Evolutionary conservation across 2,797 vertebrate genomes (phyloP).

Genomic region (Vultur gryphus): DNA sequence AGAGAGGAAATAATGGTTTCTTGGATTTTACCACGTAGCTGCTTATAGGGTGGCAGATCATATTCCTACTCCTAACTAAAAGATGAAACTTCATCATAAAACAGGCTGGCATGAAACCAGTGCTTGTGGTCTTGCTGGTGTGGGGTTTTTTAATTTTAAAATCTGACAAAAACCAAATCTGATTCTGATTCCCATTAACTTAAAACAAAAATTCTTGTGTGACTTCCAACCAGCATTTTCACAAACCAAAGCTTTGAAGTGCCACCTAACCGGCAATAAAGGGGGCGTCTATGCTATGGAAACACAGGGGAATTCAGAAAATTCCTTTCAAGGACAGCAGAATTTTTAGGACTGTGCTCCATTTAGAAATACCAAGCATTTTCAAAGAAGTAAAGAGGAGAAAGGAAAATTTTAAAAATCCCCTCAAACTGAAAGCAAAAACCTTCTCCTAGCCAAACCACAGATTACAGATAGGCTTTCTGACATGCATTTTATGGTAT

Average conservation of each 20-base stretch:
- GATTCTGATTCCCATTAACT: constrained; percentile 9
- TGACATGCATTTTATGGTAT: neutral
- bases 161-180: neutral
- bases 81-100: neutral
- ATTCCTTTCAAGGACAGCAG: constrained; percentile 11
- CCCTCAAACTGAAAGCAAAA: constrained; percentile 25
- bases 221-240: constrained; percentile 26
- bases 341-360: constrained; percentile 18
- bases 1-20: neutral
- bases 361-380: constrained; percentile 16
- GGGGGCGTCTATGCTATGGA: neutral
- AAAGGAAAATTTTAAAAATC: neutral
- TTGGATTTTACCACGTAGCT: neutral
- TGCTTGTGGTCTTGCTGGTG: neutral
- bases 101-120: neutral
- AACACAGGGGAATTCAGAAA: constrained; percentile 9
- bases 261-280: constrained; percentile 21
- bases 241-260: constrained; percentile 32
- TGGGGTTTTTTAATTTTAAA: neutral
- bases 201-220: constrained; percentile 9
- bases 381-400: neutral
- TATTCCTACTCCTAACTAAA: neutral
- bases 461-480: neutral
- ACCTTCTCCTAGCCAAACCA: neutral
- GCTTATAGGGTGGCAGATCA: neutral